phyloP scores from a whole-genome alignment of 2,888 invertebrate genomes.

The Spilarctia lutea region DNA sequence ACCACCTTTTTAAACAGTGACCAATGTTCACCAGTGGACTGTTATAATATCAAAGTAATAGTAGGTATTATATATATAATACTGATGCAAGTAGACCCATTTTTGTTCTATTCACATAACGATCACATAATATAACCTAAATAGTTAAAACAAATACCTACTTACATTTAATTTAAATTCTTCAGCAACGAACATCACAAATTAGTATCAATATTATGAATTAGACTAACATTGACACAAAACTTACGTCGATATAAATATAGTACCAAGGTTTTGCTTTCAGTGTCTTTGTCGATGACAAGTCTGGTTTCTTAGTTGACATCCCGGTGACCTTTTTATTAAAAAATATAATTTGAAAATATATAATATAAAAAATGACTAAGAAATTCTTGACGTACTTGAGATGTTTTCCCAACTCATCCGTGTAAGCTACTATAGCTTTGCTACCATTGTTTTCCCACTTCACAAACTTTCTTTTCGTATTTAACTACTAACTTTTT shows the following conservation, averaged over 20 bases:
- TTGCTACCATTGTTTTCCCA: background rate
- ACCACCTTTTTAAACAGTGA: too few relatives aligned
- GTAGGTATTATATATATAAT: too few relatives aligned
- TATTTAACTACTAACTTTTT: background rate
- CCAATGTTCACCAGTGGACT: too few relatives aligned
- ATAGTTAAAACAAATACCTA: conserved; percentile 1
- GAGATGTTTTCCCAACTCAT: too few relatives aligned
- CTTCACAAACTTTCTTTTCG: background rate
- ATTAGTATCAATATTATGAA: conserved; percentile 28
- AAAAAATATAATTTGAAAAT: background rate
- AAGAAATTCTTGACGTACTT: too few relatives aligned
- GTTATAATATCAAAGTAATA: too few relatives aligned
- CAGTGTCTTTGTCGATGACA: background rate
- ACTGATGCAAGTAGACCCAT: background rate
- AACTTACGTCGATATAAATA: conserved; percentile 61
- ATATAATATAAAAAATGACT: background rate
- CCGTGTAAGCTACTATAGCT: too few relatives aligned
- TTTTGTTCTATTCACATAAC: background rate
- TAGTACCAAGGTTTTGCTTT: conserved; percentile 60
- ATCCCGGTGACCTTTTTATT: background rate
- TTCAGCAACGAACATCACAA: background rate
- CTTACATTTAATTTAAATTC: background rate
- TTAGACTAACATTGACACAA: conserved; percentile 38
- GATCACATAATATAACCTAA: background rate
- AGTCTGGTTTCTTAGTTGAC: background rate